These are phyloP conservation scores for Tolmerus cingulatus DNA, from an alignment of 2,888 invertebrate species.

Conservation along the genomic window DNA sequence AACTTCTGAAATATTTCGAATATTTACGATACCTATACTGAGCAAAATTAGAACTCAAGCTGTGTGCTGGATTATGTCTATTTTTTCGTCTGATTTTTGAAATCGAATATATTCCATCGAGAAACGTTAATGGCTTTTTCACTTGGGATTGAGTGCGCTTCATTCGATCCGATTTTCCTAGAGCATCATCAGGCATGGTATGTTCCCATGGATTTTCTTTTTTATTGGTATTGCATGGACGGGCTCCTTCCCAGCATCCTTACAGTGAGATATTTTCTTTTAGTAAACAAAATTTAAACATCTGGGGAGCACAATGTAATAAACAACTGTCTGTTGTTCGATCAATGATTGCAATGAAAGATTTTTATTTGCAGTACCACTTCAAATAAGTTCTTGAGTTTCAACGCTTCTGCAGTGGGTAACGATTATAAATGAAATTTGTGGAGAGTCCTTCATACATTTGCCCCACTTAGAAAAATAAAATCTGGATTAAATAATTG, in stretches of 20 bases:
- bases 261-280: not conserved
- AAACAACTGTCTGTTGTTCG: not conserved
- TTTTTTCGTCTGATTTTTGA: not conserved
- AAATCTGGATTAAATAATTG: too few species aligned
- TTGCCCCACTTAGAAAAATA: too few species aligned
- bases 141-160: not conserved
- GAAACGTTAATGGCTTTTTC: conserved; percentile 12
- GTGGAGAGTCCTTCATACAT: too few species aligned
- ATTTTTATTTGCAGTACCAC: not conserved
- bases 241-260: not conserved
- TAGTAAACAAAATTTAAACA: not conserved
- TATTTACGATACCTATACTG: conserved; percentile 26
- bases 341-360: not conserved
- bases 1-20: conserved; percentile 14
- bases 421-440: too few species aligned
- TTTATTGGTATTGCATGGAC: not conserved
- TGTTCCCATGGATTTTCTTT: not conserved
- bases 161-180: not conserved
- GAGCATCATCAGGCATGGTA: not conserved
- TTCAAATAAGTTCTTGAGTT: not conserved
- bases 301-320: not conserved
- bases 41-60: not conserved
- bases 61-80: not conserved
- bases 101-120: conserved; percentile 7
- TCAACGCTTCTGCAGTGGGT: not conserved